Base-by-base conservation (phyloP, 2,113 vertebrate species). In the Columbina picui region DNA sequence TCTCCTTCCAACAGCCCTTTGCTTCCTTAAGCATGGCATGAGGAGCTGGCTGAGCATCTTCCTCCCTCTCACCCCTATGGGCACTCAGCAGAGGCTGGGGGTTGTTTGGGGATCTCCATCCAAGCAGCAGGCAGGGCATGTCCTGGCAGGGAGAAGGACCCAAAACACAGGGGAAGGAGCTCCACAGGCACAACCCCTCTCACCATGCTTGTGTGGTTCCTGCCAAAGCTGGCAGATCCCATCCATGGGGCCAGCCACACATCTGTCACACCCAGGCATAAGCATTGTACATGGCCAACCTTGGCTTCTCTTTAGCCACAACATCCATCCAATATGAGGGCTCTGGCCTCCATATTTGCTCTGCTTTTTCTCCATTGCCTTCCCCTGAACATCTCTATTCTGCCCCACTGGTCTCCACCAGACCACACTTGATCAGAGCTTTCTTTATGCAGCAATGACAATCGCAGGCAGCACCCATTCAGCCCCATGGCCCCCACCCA, bases 161-260 rank as follows among this genome's bases (percentile, higher is more conserved):
- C 34, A 76, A 56, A 90, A 53, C 0, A 0, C 26, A 21, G 39
- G 21, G 12, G 29, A 76, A 32, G 32, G n/a, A 55, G 13, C 22
- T 55, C 73, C 36, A 6, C 8, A 39, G 57, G 12, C 34, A 34
- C 49, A 45, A 8, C 1, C 4, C 18, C 32, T 52, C 39, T 12
- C 6, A 5, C 29, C 26, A 8, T 1, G 0, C 36, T 34, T 10
- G 9, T 39, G 21, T 36, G 53, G 41, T 12, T 64, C 55, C 53
- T 43, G 60, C 21, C n/a, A 55, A 36, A 88, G 36, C 38, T 45
- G 52, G 18, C 20, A 70, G 38, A 45, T 36, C 10, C 19, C 34
- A 29, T 25, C 22, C 19, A 3, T 7, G 8, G 63, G 45, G 19
- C 22, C 8, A 4, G 29, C 8, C 21, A 26, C 1, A 2, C 12